Evolutionary conservation across 2,888 invertebrate species (phyloP), one percentile per base, ranked within the genome.

Genomic region (Amphipoea lucens): DNA sequence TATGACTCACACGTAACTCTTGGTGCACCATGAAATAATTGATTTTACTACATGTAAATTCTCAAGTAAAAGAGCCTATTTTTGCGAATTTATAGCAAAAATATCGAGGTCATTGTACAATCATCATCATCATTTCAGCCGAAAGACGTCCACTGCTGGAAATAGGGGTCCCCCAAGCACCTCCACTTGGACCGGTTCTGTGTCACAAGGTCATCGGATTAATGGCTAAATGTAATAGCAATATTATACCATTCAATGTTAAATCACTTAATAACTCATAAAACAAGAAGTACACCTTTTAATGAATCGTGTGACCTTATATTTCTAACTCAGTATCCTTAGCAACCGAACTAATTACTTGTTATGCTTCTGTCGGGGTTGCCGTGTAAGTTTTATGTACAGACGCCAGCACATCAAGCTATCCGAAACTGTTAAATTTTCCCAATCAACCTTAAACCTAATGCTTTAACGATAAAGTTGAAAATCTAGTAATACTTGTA

Each of bases 11-110:
- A 20, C 29, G 14, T 51, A 69, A 74, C 72, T 66, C 57, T 48
- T 73, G 48, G 45, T 78, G 62, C 48, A 76, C 84, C 81, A 40
- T 77, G 75, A 60, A 81, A 75, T 78, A 88, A 89, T 88, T 82
- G 84, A 84, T 87, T 88, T 83, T 65, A 45, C 78, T 78, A 67
- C 42, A 79, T 82, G 74, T 66, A 63, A 72, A 69, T 40, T 57
- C 48, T 70, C 40, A 2, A 60, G 54, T n/a, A 65, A 40, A 80
- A 81, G 76, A 40, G 63, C 66, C 14, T 68, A 78, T 79, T 68
- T 74, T 62, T 76, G 67, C 14, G 7, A 9, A 36, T 60, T 36
- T 66, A 11, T 29, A 7, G n/a, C 65, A 23, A 29, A 36, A 36
- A 36, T 36, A 36, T 2, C 36, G 36, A 36, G 36, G 36, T 36